Evolutionary conservation across 2,888 invertebrate genomes (phyloP), one percentile per base, ranked within the genome.

Genomic region (Arge pagana): DNA sequence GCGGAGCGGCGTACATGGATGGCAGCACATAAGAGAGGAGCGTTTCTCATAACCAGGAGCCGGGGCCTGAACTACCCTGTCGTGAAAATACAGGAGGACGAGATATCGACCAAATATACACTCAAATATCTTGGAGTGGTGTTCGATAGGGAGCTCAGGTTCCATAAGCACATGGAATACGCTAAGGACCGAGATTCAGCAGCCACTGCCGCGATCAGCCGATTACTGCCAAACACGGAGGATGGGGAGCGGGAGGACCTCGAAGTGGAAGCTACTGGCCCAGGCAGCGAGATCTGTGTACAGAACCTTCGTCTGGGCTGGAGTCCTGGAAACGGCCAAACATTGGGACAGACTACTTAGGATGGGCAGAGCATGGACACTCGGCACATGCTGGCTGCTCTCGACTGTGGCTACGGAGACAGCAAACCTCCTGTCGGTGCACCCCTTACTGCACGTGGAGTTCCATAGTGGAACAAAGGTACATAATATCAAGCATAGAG

Each of bases 181-280:
- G 36, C 41, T 0, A 31, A 26, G 21, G 23, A 7, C 15, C 57
- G 55, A 24, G 55, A 52, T 1, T 48, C 52, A 8, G 39, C 8
- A 24, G 56, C 55, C 10, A 21, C 24, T 13, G 24, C 54, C 13
- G 16, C 6, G 5, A 36, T 59, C 16, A 13, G 53, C 7, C 36
- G 59, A 18, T 43, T 61, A 2, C 58, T 63, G 60, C 54, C 59
- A 1, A 62, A 63, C 23, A 30, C n/a, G n/a, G n/a, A n/a, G n/a
- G n/a, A n/a, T 57, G 7, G 57, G 58, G 15, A 57, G 61, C n/a
- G n/a, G n/a, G n/a, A n/a, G n/a, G n/a, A n/a, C n/a, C n/a, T n/a
- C n/a, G n/a, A n/a, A n/a, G n/a, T 56, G 56, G 33, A 36, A 13
- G 23, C 48, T 60, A 11, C 51, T 62, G 4, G 21, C 56, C 13